Evolutionary conservation across 2,888 invertebrate species (phyloP), one percentile per base, ranked within the genome.

Genomic region (Panorpa germanica): DNA sequence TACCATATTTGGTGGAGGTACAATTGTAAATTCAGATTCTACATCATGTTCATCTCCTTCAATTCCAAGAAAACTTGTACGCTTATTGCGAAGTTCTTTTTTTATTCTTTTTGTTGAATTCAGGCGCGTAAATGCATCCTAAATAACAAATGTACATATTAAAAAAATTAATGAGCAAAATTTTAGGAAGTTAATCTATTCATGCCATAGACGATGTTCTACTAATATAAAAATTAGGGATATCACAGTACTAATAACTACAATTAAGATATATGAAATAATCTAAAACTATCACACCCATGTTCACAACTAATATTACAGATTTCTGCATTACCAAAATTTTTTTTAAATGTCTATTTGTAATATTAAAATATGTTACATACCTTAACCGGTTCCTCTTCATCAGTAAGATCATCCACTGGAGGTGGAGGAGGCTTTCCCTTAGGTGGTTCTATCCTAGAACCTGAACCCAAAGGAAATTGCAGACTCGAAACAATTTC

Each of bases 361-460:
- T n/a, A n/a, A n/a, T n/a, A n/a, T n/a, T n/a, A n/a, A n/a, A n/a
- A n/a, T n/a, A n/a, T n/a, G n/a, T n/a, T n/a, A 56, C 57, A 52
- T 43, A 57, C 61, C 47, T 54, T 57, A 37, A 55, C 56, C 24
- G 57, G 51, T 33, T 63, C 53, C 42, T 61, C 59, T 15, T 41
- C 39, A 26, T 42, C 52, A 20, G 48, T 45, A 7, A 52, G 45
- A 22, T 49, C 42, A 31, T 70, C 70, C 30, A 61, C 59, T 1
- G 80, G 80, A 3, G 78, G 78, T 8, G 83, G 83, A 2, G 83
- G 83, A 16, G 83, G 85, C 44, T 82, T 82, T 46, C 81, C 81
- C 45, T 71, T 78, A n/a, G 80, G 80, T 9, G 82, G 82, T 45
- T 80, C 76, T 44, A 71, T 38, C 22, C 53, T 57, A 45, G 63